phyloP scores from a whole-genome alignment of 2,113 vertebrate genomes.

The Dipodomys spectabilis region DNA sequence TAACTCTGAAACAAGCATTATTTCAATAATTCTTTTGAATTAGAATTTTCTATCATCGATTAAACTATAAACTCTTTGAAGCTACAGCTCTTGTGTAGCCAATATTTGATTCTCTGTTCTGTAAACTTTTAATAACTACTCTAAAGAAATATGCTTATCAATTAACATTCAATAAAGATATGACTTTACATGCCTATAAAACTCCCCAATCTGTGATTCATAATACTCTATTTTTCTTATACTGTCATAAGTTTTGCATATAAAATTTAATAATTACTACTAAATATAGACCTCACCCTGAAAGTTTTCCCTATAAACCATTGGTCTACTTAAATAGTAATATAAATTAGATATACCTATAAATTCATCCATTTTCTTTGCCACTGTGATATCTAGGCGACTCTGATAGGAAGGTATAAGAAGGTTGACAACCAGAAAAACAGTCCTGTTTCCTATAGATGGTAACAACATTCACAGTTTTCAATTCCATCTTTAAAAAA shows the following conservation, averaged over 20 bases:
- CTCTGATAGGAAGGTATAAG: neutral
- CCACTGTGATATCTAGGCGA: neutral
- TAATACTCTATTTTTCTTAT: constrained; percentile 13
- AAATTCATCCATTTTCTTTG: constrained; percentile 29
- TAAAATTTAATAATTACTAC: constrained; percentile 47
- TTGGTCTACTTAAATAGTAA: constrained; percentile 12
- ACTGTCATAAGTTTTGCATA: neutral
- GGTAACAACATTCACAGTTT: constrained; percentile 15
- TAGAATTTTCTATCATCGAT: constrained; percentile 18
- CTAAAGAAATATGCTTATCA: neutral
- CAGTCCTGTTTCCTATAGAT: neutral
- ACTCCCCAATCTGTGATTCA: constrained; percentile 10
- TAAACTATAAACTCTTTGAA: constrained; percentile 56
- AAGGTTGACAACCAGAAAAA: neutral
- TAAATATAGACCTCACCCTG: neutral
- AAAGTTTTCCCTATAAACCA: neutral
- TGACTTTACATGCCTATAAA: constrained; percentile 40
- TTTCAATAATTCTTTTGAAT: constrained; percentile 10
- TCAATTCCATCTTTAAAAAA: no score
- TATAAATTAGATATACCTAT: neutral
- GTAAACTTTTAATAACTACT: constrained; percentile 5
- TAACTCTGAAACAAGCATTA: neutral
- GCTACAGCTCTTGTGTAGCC: neutral
- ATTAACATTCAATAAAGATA: constrained; percentile 52
- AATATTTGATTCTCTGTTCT: neutral